phyloP scores from a whole-genome alignment of 2,888 invertebrate species.

The Drosophila leonis region DNA sequence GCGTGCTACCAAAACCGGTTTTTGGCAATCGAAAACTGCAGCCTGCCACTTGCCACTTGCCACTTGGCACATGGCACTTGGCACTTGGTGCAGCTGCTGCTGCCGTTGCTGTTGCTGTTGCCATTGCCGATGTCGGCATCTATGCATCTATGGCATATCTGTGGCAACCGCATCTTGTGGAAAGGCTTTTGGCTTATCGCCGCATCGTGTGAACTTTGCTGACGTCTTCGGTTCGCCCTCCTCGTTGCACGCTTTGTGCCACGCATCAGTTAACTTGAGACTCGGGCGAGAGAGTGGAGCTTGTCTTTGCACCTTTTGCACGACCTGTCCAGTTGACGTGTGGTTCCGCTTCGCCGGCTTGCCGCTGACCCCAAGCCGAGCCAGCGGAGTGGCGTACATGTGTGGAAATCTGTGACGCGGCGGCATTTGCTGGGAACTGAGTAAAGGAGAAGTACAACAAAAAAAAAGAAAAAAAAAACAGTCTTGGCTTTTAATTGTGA shows the following conservation, averaged over 20 bases:
- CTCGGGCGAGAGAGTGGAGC: slow-evolving; percentile 27
- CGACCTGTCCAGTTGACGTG: slow-evolving; percentile 74
- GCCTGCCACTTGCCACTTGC: slow-evolving; percentile 15
- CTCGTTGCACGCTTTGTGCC: slow-evolving; percentile 49
- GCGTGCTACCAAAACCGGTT: slow-evolving; percentile 57
- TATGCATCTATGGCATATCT: slow-evolving; percentile 18
- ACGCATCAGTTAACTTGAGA: slow-evolving; percentile 60
- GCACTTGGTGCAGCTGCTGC: slow-evolving; percentile 33
- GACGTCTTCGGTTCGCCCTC: not conserved
- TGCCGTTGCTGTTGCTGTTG: slow-evolving; percentile 8
- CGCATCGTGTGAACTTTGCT: slow-evolving; percentile 68
- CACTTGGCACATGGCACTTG: not conserved
- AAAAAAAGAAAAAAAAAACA: no score
- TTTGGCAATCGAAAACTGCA: slow-evolving; percentile 15
- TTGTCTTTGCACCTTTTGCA: slow-evolving; percentile 44
- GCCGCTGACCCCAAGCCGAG: slow-evolving; percentile 50
- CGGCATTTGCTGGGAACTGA: slow-evolving; percentile 78
- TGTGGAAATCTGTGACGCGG: slow-evolving; percentile 77
- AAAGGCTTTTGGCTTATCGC: slow-evolving; percentile 50
- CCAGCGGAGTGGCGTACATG: slow-evolving; percentile 9
- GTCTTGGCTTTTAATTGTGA: slow-evolving; percentile 68
- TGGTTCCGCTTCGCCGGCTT: slow-evolving; percentile 71
- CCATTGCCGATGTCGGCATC: slow-evolving; percentile 7
- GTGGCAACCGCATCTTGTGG: slow-evolving; percentile 48
- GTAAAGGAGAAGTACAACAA: slow-evolving; percentile 22